Percentiles rank a stretch among this genome's conserved stretches.
phyloP scores from a whole-genome alignment of 1,140 invertebrate species.

The Camponotus vicinus region DNA sequence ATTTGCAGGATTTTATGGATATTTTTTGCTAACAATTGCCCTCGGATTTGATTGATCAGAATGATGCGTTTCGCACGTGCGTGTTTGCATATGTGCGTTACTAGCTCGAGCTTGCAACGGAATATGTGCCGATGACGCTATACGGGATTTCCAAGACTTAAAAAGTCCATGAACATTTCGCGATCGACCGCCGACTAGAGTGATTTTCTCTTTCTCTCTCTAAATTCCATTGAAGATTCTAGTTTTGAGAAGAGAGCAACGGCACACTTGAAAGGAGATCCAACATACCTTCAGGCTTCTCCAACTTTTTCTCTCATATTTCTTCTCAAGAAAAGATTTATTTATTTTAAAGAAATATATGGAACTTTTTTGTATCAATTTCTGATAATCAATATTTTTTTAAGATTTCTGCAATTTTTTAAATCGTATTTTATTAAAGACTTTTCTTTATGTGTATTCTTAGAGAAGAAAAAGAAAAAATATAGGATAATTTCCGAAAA shows the following conservation, averaged over 20 bases:
- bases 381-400: too few relatives aligned
- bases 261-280: neutral
- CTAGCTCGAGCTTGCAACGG: constrained; percentile 37
- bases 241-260: neutral
- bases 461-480: neutral
- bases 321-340: neutral
- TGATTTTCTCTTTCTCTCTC: constrained; percentile 18
- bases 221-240: neutral
- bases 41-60: constrained; percentile 1
- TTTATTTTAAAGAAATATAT: too few relatives aligned
- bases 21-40: neutral
- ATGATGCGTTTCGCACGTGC: neutral
- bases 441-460: neutral
- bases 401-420: too few relatives aligned
- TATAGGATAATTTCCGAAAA: neutral
- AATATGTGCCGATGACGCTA: constrained; percentile 69
- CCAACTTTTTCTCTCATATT: neutral
- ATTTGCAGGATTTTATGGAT: neutral
- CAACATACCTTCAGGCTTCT: neutral
- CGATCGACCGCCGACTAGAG: neutral
- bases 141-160: constrained; percentile 71
- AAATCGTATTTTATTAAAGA: too few relatives aligned
- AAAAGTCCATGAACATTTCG: constrained; percentile 54
- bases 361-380: too few relatives aligned
- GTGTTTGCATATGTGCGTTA: neutral